These are phyloP conservation scores for Melinopterus prodromus DNA, from an alignment of 2,888 invertebrate genomes.

Conservation along the genomic window DNA sequence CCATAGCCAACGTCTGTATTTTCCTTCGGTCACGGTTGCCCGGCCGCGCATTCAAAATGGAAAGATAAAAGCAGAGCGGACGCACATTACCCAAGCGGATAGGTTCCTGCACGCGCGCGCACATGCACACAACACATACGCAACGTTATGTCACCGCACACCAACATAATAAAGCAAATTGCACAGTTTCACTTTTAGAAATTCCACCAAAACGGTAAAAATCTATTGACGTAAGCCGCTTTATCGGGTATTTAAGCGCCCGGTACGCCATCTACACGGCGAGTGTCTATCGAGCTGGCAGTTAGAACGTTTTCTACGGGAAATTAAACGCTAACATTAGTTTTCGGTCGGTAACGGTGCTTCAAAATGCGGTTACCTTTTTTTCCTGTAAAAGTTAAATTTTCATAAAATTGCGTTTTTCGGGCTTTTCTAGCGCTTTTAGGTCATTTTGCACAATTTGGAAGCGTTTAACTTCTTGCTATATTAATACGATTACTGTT, in stretches of 20 bases:
- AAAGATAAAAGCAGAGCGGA: neutral
- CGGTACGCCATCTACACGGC: neutral
- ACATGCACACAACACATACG: constrained; percentile 16
- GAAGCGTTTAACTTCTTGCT: too few relatives aligned
- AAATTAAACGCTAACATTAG: neutral
- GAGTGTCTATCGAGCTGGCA: constrained; percentile 13
- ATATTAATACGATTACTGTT: too few relatives aligned
- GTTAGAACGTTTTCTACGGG: constrained; percentile 4
- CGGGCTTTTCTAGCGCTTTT: too few relatives aligned
- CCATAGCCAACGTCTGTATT: constrained; percentile 4
- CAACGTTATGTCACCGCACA: constrained; percentile 6
- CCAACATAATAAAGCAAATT: constrained; percentile 11
- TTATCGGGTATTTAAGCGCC: neutral
- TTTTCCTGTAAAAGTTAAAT: too few relatives aligned
- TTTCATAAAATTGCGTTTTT: too few relatives aligned
- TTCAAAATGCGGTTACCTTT: too few relatives aligned
- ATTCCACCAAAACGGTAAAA: constrained; percentile 5
- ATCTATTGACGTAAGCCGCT: constrained; percentile 11
- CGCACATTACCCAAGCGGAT: neutral
- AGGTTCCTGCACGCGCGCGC: neutral
- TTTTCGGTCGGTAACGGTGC: too few relatives aligned
- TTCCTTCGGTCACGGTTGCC: constrained; percentile 4
- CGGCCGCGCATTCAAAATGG: neutral
- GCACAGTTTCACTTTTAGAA: constrained; percentile 24
- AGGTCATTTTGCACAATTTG: too few relatives aligned